Base-by-base conservation (phyloP, 2,888 invertebrate species). In the Hartigia nigra region DNA sequence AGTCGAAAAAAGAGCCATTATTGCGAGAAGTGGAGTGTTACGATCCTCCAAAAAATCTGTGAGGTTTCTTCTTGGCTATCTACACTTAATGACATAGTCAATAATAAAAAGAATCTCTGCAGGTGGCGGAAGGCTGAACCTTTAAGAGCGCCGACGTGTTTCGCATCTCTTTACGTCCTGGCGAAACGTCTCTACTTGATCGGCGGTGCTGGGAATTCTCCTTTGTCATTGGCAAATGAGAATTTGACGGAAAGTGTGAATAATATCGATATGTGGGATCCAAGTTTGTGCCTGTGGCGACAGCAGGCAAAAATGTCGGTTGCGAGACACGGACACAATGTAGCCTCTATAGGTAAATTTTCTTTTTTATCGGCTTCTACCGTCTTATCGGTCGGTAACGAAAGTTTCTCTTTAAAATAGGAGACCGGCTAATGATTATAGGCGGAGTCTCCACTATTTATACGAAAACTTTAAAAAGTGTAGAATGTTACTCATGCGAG, bases 381-480 rank as follows among this genome's bases (percentile, higher is more conserved):
- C 70, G 32, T 74, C 4, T 31, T 23, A 34, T 34, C 14, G 4
- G 31, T 31, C 72, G 34, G 72, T 70, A 34, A 32, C 72, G 31
- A 31, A 12, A 12, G 31, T 37, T 39, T 77, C 37, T 5, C 14
- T 69, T 55, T 75, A 12, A 78, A 81, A 74, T 75, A 91, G 90
- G 88, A 34, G 86, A 90, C 76, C 94, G 94, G 85, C 93, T 95
- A 82, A 91, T 95, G 79, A 93, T 95, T 74, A 93, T 95, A 77
- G 95, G 95, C 75, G 95, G 95, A 36, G 94, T 95, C 12, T 95
- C 94, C 1, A 95, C 95, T 0, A 93, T 93, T 80, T 94, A 94
- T 88, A 94, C 94, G 94, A 92, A 94, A 74, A 94, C 95, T 0
- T 90, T 95, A 32, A 94, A 93, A 87, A 94, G 93, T 84, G 94